phyloP scores from a whole-genome alignment of 2,888 invertebrate genomes.

The Gymnocheta viridis region DNA sequence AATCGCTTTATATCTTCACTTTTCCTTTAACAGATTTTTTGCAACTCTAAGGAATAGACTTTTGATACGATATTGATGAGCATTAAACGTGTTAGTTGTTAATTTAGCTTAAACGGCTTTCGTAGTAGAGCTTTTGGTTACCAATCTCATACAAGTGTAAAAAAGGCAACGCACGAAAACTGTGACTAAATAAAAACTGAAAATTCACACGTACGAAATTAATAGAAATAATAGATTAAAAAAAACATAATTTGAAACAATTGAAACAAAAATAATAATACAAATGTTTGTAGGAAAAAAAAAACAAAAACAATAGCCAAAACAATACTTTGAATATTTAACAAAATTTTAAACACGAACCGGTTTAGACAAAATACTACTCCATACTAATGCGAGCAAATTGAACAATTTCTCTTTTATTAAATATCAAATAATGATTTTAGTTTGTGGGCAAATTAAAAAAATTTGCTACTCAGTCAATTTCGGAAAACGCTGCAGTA shows the following conservation, averaged over 20 bases:
- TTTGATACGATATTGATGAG: neutral
- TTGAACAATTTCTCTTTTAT: slow-evolving; percentile 56
- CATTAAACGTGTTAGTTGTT: neutral
- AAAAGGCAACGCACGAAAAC: neutral
- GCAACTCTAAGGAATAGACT: too few relatives aligned
- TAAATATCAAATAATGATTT: neutral
- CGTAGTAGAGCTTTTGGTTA: neutral
- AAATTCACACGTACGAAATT: neutral
- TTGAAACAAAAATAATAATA: slow-evolving; percentile 1
- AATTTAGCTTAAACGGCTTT: neutral
- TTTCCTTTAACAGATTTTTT: too few relatives aligned
- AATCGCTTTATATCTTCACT: too few relatives aligned
- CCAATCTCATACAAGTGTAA: neutral
- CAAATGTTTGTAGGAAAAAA: slow-evolving; percentile 19
- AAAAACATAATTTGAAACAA: slow-evolving; percentile 22
- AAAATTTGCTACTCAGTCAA: slow-evolving; percentile 45
- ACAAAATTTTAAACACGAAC: slow-evolving; percentile 47
- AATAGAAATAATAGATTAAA: too few relatives aligned
- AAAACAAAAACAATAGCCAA: slow-evolving; percentile 33
- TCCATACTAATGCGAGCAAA: slow-evolving; percentile 34
- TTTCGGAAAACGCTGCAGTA: slow-evolving; percentile 38
- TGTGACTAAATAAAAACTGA: neutral
- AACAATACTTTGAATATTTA: slow-evolving; percentile 45
- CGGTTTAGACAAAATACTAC: slow-evolving; percentile 43
- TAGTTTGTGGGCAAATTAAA: slow-evolving; percentile 11